These are phyloP conservation scores for Cotesia vestalis DNA, from an alignment of 1,140 invertebrate species.

Conservation along the genomic window DNA sequence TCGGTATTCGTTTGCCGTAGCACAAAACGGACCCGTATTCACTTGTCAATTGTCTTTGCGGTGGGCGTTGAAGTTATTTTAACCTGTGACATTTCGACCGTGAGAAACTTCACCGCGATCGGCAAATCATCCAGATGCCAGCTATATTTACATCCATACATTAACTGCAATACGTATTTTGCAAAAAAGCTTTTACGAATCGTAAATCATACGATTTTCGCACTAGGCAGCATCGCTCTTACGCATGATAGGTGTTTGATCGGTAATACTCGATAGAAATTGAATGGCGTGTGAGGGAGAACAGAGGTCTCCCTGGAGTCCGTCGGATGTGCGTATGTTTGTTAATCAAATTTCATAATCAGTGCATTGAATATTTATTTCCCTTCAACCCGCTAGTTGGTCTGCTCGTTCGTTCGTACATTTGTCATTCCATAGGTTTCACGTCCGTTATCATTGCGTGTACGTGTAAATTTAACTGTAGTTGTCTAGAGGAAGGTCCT, in stretches of 20 bases:
- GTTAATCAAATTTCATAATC: conserved; percentile 30
- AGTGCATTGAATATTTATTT: conserved; percentile 28
- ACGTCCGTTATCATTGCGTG: too few species aligned
- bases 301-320: background rate
- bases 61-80: conserved; percentile 23
- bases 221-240: background rate
- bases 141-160: background rate
- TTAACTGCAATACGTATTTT: background rate
- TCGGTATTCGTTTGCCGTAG: background rate
- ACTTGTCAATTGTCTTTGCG: background rate
- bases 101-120: background rate
- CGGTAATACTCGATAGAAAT: background rate
- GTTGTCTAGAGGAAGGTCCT: background rate
- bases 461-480: background rate
- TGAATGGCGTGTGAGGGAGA: background rate
- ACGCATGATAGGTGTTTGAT: background rate
- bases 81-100: conserved; percentile 25
- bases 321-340: background rate
- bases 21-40: background rate
- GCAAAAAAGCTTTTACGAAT: background rate
- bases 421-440: too few species aligned
- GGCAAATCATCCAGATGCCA: background rate
- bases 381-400: background rate
- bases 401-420: background rate
- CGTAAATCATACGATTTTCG: background rate